phyloP scores from a whole-genome alignment of 1,140 invertebrate species.

The Drosophila jambulina region DNA sequence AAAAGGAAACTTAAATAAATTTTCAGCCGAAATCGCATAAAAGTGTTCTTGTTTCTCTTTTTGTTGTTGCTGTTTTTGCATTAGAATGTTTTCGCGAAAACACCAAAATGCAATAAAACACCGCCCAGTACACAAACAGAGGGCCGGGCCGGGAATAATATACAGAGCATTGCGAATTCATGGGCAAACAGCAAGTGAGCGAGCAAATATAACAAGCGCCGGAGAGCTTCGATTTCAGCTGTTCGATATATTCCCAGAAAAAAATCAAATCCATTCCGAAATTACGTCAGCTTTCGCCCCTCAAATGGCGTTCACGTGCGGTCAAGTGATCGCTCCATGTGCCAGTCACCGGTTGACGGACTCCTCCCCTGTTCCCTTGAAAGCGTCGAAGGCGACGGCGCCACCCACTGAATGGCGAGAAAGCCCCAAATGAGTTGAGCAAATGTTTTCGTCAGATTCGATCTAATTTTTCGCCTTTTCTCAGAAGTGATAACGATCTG shows the following conservation, averaged over 20 bases:
- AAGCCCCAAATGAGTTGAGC: conserved; percentile 61
- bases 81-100: conserved; percentile 31
- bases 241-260: conserved; percentile 16
- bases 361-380: background rate
- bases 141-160: conserved; percentile 17
- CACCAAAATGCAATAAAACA: conserved; percentile 62
- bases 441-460: conserved; percentile 59
- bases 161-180: conserved; percentile 32
- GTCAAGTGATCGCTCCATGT: conserved; percentile 75
- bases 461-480: conserved; percentile 36
- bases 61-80: conserved; percentile 1
- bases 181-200: conserved; percentile 24
- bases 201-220: conserved; percentile 34
- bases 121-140: conserved; percentile 26
- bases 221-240: conserved; percentile 6
- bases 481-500: conserved; percentile 26
- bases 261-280: conserved; percentile 31
- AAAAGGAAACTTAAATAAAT: conserved; percentile 3
- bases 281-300: conserved; percentile 39
- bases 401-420: conserved; percentile 30
- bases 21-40: conserved; percentile 19
- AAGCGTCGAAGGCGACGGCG: conserved; percentile 2
- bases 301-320: conserved; percentile 70
- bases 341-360: conserved; percentile 36
- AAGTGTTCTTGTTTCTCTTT: conserved; percentile 3